Percentiles rank a stretch among this genome's conserved stretches.
Conservation (phyloP, 2,888 invertebrate genomes). For the Onthophagus sagittarius region DNA sequence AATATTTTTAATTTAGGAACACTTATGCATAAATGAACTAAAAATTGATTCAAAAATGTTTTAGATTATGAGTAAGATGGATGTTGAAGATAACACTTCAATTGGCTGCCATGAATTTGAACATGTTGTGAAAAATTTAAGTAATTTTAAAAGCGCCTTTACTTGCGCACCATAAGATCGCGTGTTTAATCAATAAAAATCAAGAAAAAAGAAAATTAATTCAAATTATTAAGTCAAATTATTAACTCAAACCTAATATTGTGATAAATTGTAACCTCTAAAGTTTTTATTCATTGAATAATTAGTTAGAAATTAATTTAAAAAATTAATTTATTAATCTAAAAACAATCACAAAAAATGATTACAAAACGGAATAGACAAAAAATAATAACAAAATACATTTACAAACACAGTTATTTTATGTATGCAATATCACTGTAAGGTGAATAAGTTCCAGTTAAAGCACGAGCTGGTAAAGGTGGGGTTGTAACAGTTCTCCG, state of each 20-base stretch:
- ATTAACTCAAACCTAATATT: too few relatives aligned
- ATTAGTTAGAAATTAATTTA: neutral
- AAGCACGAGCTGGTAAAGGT: constrained; percentile 54
- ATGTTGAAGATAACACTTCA: constrained; percentile 55
- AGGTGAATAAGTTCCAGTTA: constrained; percentile 56
- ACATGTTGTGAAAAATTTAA: constrained; percentile 54
- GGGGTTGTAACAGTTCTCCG: constrained; percentile 54
- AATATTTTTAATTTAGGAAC: too few relatives aligned
- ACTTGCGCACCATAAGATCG: constrained; percentile 48
- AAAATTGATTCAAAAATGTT: constrained; percentile 36
- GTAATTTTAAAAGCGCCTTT: constrained; percentile 60
- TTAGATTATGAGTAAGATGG: constrained; percentile 61
- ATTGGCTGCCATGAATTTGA: constrained; percentile 59
- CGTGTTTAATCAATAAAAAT: constrained; percentile 39
- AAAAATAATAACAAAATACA: neutral
- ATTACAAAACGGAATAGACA: neutral
- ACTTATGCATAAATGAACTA: too few relatives aligned
- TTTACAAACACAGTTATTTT: constrained; percentile 32
- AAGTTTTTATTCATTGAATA: too few relatives aligned
- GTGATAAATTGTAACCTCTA: too few relatives aligned
- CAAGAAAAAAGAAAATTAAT: too few relatives aligned
- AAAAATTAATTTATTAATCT: neutral
- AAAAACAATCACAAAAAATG: constrained; percentile 2
- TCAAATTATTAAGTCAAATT: too few relatives aligned
- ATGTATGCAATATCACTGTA: constrained; percentile 55